phyloP scores from a whole-genome alignment of 64 coral and sea anemone genomes.

The Hydrozoanthus tunicans region DNA sequence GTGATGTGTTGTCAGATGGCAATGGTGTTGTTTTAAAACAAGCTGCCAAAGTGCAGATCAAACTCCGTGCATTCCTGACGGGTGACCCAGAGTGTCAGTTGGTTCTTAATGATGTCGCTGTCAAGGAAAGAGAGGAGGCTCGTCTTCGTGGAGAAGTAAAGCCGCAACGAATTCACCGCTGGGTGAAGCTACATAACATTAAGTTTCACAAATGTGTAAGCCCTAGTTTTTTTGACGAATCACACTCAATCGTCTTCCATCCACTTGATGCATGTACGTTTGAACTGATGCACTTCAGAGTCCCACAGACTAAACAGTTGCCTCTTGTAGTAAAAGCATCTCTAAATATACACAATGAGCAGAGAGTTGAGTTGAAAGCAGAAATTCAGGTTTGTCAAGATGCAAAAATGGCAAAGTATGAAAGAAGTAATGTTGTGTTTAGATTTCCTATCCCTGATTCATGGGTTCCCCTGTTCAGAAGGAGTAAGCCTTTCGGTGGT shows the following conservation, averaged over 20 bases:
- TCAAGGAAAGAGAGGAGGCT: constrained; percentile 86
- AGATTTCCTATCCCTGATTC: constrained; percentile 92
- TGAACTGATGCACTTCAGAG: constrained; percentile 93
- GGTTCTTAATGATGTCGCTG: constrained; percentile 84
- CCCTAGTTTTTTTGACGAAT: constrained; percentile 61
- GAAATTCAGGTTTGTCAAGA: constrained; percentile 97
- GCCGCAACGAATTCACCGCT: constrained; percentile 91
- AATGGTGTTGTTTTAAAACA: constrained; percentile 83
- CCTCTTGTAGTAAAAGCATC: constrained; percentile 79
- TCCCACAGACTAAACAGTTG: constrained; percentile 82
- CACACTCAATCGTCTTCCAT: constrained; percentile 88
- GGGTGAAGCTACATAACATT: constrained; percentile 76
- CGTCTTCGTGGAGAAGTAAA: constrained; percentile 82
- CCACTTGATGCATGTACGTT: constrained; percentile 99
- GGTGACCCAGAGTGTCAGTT: constrained; percentile 96
- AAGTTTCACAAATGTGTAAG: constrained; percentile 90
- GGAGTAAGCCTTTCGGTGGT: constrained; percentile 68
- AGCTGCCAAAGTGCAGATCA: constrained; percentile 78
- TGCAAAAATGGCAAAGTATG: constrained; percentile 89
- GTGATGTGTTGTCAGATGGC: constrained; percentile 68
- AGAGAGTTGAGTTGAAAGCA: constrained; percentile 84
- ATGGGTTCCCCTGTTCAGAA: constrained; percentile 93
- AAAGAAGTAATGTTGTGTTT: constrained; percentile 91
- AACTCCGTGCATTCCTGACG: constrained; percentile 90
- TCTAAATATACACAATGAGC: constrained; percentile 80